Conservation (phyloP, 92 coral and sea anemone species). For the Epizoanthus ramosus region DNA sequence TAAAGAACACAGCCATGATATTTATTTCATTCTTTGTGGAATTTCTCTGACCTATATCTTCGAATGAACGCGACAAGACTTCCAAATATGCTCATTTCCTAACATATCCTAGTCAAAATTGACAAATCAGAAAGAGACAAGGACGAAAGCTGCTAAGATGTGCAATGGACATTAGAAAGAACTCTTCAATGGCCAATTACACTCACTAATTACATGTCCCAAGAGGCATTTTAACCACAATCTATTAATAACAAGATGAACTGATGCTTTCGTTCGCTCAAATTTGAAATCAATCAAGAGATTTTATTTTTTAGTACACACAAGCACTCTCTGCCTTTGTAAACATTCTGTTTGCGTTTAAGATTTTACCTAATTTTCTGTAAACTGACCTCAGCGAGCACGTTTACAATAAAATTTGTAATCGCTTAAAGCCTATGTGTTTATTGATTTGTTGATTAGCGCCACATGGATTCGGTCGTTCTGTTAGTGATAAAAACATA, state of each 20-base stretch:
- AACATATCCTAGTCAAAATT: constrained; percentile 1
- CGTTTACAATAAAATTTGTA: constrained; percentile 27
- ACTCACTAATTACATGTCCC: constrained; percentile 72
- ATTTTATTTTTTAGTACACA: constrained; percentile 19
- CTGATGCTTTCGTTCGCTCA: constrained; percentile 13
- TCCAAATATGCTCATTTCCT: constrained; percentile 4
- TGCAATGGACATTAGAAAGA: constrained; percentile 41
- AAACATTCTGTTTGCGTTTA: constrained; percentile 39
- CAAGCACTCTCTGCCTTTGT: constrained; percentile 22
- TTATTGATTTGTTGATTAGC: background rate
- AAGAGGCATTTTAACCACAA: constrained; percentile 49
- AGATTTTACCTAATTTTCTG: constrained; percentile 39
- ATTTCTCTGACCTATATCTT: constrained; percentile 2
- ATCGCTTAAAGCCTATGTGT: constrained; percentile 13
- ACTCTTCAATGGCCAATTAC: constrained; percentile 69
- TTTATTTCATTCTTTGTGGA: constrained; percentile 15
- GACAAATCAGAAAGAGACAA: background rate
- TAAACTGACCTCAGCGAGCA: constrained; percentile 4
- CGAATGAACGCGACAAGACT: constrained; percentile 8
- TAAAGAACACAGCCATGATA: constrained; percentile 5
- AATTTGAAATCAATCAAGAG: constrained; percentile 12
- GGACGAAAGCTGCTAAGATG: constrained; percentile 32
- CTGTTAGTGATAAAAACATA: background rate
- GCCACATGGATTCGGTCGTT: background rate
- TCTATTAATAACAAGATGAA: constrained; percentile 43